phyloP scores from a whole-genome alignment of 1,140 invertebrate genomes.

The Hesperophylax magnus region DNA sequence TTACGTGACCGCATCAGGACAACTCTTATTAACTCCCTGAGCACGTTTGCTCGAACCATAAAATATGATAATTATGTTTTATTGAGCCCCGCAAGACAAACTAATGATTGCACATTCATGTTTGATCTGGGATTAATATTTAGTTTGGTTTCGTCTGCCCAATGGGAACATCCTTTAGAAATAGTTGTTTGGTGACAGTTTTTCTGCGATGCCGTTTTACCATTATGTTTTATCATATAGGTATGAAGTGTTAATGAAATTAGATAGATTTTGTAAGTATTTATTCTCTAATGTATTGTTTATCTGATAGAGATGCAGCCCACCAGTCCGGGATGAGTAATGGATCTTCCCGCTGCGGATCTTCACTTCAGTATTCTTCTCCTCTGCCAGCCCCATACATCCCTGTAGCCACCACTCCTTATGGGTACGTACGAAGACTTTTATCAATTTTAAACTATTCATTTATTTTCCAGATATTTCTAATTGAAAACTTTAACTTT shows the following conservation, averaged over 20 bases:
- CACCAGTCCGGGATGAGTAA: constrained; percentile 47
- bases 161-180: not conserved
- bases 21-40: no score
- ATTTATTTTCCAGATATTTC: no score
- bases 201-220: not conserved
- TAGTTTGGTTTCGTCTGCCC: not conserved
- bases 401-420: constrained; percentile 45
- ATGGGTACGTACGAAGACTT: constrained; percentile 8
- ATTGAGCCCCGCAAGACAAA: not conserved
- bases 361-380: constrained; percentile 54
- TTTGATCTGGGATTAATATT: constrained; percentile 21
- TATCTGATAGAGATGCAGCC: constrained; percentile 43
- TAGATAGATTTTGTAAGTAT: not conserved
- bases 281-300: not conserved
- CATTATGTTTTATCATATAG: not conserved
- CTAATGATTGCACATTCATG: not conserved
- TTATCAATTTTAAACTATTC: no score
- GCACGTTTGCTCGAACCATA: constrained; percentile 35
- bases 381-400: constrained; percentile 56
- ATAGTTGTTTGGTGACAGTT: not conserved
- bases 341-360: constrained; percentile 53
- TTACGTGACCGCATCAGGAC: no score
- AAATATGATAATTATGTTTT: not conserved
- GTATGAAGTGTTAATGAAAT: not conserved
- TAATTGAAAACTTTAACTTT: no score